Base-by-base conservation (phyloP, 2,113 vertebrate species). In the Noturus placidus region DNA sequence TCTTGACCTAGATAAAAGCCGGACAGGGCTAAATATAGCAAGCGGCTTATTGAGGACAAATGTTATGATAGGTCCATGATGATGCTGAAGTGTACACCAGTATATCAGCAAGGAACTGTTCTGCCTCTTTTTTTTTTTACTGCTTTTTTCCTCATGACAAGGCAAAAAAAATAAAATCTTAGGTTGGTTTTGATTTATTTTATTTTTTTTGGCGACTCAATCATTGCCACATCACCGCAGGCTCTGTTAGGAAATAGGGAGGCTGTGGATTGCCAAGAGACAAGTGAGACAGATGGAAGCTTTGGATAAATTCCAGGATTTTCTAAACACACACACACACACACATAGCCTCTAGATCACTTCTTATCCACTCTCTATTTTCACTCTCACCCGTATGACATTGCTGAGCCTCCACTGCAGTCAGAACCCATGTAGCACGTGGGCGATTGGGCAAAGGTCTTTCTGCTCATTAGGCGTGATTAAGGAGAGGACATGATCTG, bases 1-100 rank as follows among this genome's bases (percentile, higher is more conserved):
- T 92, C 86, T 91, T 95, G 94, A 93, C 94, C 94, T 92, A 95
- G 91, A 93, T 94, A 93, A 92, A 90, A 88, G 69, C 89, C 57
- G 89, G 91, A 91, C 85, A 86, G 89, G 50, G 89, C 90, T 95
- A 95, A 94, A 94, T 92, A 93, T 94, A 95, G 92, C 57, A 22
- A 0, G 89, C 86, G 89, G 90, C 87, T 92, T 92, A 91, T 86
- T 33, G 87, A 92, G 90, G 92, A 94, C 92, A 93, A 92, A 94
- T 94, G 92, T 93, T 93, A 88, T 72, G 90, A 93, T 92, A 30
- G 65, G 91, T 89, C 86, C 59, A 82, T 85, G 46, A 83, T 67
- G 91, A 91, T 70, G 88, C 83, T 57, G 70, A 91, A 74, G 81
- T 27, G 67, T 14, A 83, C 57, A 89, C 54, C 79, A 77, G 86